These are phyloP conservation scores for Linyphia triangularis DNA, from an alignment of 2,888 invertebrate species.

Conservation along the genomic window DNA sequence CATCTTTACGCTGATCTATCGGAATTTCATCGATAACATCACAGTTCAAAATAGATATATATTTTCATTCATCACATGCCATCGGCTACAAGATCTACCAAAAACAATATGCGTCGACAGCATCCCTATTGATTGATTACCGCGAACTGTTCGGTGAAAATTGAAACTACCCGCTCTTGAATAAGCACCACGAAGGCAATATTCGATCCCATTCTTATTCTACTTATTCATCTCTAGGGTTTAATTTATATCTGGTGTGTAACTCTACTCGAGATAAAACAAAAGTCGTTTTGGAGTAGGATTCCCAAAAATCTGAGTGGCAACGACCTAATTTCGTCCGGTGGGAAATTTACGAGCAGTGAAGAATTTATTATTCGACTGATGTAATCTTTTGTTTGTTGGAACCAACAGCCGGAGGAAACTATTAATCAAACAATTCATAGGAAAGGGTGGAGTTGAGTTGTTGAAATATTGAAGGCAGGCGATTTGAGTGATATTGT, in stretches of 20 bases:
- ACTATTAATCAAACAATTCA: neutral
- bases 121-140: no score
- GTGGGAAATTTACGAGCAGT: neutral
- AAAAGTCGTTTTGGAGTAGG: neutral
- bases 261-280: slow-evolving; percentile 3
- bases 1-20: no score
- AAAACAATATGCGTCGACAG: no score
- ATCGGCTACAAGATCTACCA: no score
- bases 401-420: neutral
- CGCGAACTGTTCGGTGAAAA: no score
- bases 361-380: neutral
- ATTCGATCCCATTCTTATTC: no score
- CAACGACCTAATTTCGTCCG: neutral
- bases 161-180: no score
- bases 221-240: neutral
- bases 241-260: neutral
- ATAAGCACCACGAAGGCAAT: no score
- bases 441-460: neutral
- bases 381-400: neutral
- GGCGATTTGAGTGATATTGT: neutral
- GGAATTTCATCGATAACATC: no score
- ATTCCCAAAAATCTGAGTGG: neutral
- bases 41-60: no score
- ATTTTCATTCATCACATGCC: no score
- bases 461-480: neutral